Evolutionary conservation across 2,888 invertebrate genomes (phyloP), one percentile per base, ranked within the genome.

Genomic region (Coecobrya sp.): DNA sequence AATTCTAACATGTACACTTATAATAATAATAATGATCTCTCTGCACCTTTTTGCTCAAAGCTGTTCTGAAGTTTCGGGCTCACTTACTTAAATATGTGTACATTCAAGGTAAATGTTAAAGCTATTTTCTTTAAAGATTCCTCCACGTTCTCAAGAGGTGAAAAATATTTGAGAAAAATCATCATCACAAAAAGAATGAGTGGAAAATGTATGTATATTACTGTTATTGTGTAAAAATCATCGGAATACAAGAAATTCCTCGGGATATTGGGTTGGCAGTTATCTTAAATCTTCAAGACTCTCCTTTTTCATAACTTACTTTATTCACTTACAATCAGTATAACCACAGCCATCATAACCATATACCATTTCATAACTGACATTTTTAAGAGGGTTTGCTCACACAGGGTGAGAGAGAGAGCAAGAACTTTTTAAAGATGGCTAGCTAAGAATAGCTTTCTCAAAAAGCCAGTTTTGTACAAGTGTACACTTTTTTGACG

Each of bases 131-230:
- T 84, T 59, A 76, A 81, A 85, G 89, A 89, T 89, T 89, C 89
- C 84, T 86, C 86, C 90, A 90, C 90, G 90, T 90, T 90, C 90
- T 90, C 90, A 90, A 90, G 89, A 85, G 89, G 85, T 73, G 89
- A 85, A 81, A 89, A 88, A 81, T 89, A 89, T 81, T 82, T 84
- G 70, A 30, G 49, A 70, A 68, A 65, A 36, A 55, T 25, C 27
- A 62, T 36, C 42, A 79, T 10, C 79, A 79, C 3, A 4, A 49
- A 8, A 27, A 49, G 49, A 25, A 79, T 49, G 25, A 7, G 8
- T 70, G 36, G 2, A 42, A 42, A 42, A 52, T 13, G 49, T 73
- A 52, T 13, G 49, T 49, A 16, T 22, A 25, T 73, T 49, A 49
- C 49, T 70, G 27, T 30, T 70, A 36, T 70, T 30, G 36, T 36